Percentiles rank a stretch among this genome's conserved stretches.
Evolutionary conservation across 1,140 invertebrate species (phyloP).

Genomic region (Lethocerus indicus): DNA sequence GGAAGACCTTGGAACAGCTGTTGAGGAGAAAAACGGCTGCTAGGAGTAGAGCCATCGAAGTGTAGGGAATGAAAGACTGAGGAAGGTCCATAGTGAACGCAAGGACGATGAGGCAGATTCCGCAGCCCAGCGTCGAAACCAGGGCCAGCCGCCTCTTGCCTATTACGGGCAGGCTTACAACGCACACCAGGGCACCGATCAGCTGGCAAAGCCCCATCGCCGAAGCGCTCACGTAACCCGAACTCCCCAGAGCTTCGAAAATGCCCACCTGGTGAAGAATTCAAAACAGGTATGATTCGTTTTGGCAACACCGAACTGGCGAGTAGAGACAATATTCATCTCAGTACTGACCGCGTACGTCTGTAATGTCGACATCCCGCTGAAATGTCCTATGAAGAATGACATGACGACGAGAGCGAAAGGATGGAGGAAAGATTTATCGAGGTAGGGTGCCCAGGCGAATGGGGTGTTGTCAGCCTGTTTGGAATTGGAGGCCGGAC

Average conservation of each 20-base stretch:
- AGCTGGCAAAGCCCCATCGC: conserved; percentile 37
- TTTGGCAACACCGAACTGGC: background rate
- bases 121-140: conserved; percentile 38
- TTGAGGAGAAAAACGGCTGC: conserved; percentile 44
- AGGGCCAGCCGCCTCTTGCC: conserved; percentile 47
- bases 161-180: conserved; percentile 40
- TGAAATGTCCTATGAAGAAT: conserved; percentile 51
- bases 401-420: conserved; percentile 37
- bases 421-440: conserved; percentile 37
- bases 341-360: conserved; percentile 43
- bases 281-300: background rate
- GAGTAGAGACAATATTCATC: background rate
- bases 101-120: conserved; percentile 35
- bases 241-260: conserved; percentile 41
- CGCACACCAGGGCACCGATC: conserved; percentile 37
- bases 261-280: conserved; percentile 4
- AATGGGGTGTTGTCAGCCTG: background rate
- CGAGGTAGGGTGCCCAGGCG: conserved; percentile 1
- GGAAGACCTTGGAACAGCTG: conserved; percentile 45
- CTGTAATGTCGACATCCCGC: conserved; percentile 45
- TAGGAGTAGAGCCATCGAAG: conserved; percentile 37
- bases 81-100: too few species aligned
- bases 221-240: conserved; percentile 49
- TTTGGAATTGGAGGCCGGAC: background rate
- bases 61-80: conserved; percentile 1